A percentile compares a stretch with the other conserved stretches of the same genome.
phyloP scores from a whole-genome alignment of 2,888 invertebrate species.

The Cartodere bifasciata region DNA sequence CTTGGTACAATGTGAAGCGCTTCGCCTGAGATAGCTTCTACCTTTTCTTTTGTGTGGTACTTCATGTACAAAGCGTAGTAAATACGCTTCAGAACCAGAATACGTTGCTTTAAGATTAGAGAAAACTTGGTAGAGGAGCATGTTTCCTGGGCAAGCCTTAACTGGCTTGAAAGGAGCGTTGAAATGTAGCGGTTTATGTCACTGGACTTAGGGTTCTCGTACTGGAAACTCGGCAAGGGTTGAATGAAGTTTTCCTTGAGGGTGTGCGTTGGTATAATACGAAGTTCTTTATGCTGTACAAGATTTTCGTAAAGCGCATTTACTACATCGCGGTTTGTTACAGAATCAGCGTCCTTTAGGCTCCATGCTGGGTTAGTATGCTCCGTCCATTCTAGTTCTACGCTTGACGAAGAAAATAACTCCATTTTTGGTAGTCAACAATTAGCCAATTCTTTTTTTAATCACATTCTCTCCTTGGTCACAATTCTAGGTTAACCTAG shows the following conservation, averaged over 20 bases:
- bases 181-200: slow-evolving; percentile 43
- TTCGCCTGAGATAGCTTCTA: slow-evolving; percentile 13
- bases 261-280: slow-evolving; percentile 27
- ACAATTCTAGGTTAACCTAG: too few species aligned
- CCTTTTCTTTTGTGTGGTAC: slow-evolving; percentile 39
- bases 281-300: slow-evolving; percentile 40
- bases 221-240: slow-evolving; percentile 40
- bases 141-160: slow-evolving; percentile 41
- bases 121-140: slow-evolving; percentile 46
- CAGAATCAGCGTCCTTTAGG: slow-evolving; percentile 41
- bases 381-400: slow-evolving; percentile 40
- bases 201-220: slow-evolving; percentile 33
- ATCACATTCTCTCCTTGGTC: too few species aligned
- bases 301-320: slow-evolving; percentile 41
- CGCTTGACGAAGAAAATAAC: slow-evolving; percentile 7
- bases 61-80: slow-evolving; percentile 42
- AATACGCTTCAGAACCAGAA: slow-evolving; percentile 43
- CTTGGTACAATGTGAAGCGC: slow-evolving; percentile 14
- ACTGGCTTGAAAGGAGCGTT: slow-evolving; percentile 39
- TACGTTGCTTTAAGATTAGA: slow-evolving; percentile 39
- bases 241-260: slow-evolving; percentile 30
- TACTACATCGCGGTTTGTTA: slow-evolving; percentile 40
- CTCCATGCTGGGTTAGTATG: slow-evolving; percentile 46
- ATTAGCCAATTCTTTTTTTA: too few species aligned
- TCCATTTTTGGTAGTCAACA: too few species aligned